Evolutionary conservation across 1,140 invertebrate genomes (phyloP), one percentile per base, ranked within the genome.

Genomic region (Drosophila nigromelanica): DNA sequence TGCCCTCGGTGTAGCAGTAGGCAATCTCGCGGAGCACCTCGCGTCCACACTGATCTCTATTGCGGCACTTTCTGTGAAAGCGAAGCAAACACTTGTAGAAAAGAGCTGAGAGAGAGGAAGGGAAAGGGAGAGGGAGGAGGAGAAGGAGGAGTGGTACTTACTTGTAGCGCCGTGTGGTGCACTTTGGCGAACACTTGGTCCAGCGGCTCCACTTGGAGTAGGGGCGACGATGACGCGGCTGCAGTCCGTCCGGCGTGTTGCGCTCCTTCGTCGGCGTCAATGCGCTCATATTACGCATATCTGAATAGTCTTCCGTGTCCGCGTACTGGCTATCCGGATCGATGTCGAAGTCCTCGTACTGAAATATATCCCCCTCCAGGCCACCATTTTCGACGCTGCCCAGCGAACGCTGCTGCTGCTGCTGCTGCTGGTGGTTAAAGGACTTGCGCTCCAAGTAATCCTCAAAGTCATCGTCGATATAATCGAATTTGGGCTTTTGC

Each of bases 1-100:
- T 96, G 43, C 95, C 95, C 79, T 96, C 95, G 2, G 95, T 93
- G 86, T 97, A 97, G 85, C 97, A 98, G 76, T 96, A 97, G 5
- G 97, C 96, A 3, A 95, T 95, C 91, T 98, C 95, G 69, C 95
- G 94, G 70, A 97, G 94, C 47, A 96, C 94, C 83, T 95, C 95
- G 39, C 94, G 94, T 1, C 95, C 94, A 86, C 97, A 98, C 66
- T 96, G 92, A 12, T 94, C 93, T 11, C 94, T 94, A 80, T 95
- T 95, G 77, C 94, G 95, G 89, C 97, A 98, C 89, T 94, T 94
- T 89, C 97, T 96, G 78, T 0, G 50, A 11, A 33, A 2, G 3
- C 5, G 11, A 8, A 1, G 3, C 5, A n/a, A 8, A 1, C 8
- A 35, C 2, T 8, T 35, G 3, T 27, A 27, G 18, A 18, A 7